A percentile compares a stretch with the other conserved stretches of the same genome.
Evolutionary conservation across 2,888 invertebrate genomes (phyloP).

Genomic region (Spodoptera picta): DNA sequence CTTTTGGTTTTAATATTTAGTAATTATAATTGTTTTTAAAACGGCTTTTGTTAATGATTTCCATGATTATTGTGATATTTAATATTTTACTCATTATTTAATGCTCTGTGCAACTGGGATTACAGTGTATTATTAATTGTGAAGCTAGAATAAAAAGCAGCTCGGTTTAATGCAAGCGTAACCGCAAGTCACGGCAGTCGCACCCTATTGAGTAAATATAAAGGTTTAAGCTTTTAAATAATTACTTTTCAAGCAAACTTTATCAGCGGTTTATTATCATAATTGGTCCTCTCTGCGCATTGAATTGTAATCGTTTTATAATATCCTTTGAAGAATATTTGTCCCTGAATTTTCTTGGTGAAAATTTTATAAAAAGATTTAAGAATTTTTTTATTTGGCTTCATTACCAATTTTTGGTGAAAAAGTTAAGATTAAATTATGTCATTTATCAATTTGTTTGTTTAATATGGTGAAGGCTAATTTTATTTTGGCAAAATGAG

Average conservation of each 20-base stretch:
- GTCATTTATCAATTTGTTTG: no score
- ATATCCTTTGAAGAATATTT: constrained; percentile 33
- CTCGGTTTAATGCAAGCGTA: constrained; percentile 23
- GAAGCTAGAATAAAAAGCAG: constrained; percentile 26
- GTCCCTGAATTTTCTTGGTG: constrained; percentile 18
- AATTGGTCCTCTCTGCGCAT: constrained; percentile 56
- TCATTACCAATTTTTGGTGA: no score
- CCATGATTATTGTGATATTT: no score
- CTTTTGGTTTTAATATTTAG: no score
- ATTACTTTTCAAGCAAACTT: constrained; percentile 61
- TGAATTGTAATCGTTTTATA: constrained; percentile 52
- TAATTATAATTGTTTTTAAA: no score
- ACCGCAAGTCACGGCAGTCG: constrained; percentile 43
- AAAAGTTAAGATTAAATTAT: no score
- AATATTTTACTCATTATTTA: no score
- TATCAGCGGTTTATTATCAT: constrained; percentile 59
- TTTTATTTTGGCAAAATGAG: no score
- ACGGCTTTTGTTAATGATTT: no score
- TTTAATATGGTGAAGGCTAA: no score
- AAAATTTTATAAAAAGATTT: constrained; percentile 9
- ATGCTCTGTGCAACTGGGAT: no score
- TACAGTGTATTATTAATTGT: constrained; percentile 1
- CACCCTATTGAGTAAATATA: constrained; percentile 56
- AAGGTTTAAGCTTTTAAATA: constrained; percentile 57
- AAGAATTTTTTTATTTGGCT: neutral